A percentile compares a stretch with the other conserved stretches of the same genome.
Evolutionary conservation across 2,113 vertebrate genomes (phyloP).

Genomic region (Phylloscopus whistleri): DNA sequence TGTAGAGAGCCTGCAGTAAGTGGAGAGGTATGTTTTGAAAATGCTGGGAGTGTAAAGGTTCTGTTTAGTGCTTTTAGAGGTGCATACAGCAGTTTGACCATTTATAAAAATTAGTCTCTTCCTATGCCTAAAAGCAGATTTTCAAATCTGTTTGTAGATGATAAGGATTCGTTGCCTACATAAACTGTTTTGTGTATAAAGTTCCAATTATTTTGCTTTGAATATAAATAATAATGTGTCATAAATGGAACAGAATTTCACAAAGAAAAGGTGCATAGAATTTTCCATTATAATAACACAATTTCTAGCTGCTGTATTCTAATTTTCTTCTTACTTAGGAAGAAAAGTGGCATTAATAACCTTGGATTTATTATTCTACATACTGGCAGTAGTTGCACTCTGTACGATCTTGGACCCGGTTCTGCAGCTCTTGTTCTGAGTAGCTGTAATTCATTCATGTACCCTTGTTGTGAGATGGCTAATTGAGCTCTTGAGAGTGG

Average conservation of each 20-base stretch:
- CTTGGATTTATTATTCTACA: not conserved
- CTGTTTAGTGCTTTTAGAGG: not conserved
- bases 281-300: not conserved
- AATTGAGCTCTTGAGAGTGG: not conserved
- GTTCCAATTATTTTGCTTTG: constrained; percentile 22
- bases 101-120: not conserved
- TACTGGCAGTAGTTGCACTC: not conserved
- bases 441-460: not conserved
- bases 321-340: constrained; percentile 14
- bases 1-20: not conserved
- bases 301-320: not conserved
- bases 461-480: not conserved
- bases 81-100: not conserved
- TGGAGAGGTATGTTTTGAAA: not conserved
- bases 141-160: not conserved
- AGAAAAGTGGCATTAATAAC: not conserved
- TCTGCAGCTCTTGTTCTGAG: not conserved
- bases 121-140: not conserved
- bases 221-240: not conserved
- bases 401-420: not conserved
- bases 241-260: constrained; percentile 2
- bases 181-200: not conserved
- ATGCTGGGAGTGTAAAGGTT: not conserved
- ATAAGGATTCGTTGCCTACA: not conserved
- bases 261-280: not conserved